These are phyloP conservation scores for human DNA, from an alignment of 2,113 vertebrate species.

Conservation along the genomic window DNA sequence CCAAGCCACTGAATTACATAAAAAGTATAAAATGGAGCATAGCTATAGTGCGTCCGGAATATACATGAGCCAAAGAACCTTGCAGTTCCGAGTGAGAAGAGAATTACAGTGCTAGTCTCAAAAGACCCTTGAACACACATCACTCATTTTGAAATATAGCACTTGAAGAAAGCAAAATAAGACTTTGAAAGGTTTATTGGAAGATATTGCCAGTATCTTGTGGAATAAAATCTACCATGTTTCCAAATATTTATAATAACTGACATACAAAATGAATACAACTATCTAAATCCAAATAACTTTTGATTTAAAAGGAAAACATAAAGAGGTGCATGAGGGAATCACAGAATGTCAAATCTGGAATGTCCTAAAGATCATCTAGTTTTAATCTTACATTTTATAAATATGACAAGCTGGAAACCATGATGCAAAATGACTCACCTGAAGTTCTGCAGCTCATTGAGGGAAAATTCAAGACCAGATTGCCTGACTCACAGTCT, in stretches of 20 bases:
- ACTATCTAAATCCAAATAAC: background rate
- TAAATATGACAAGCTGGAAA: background rate
- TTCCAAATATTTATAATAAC: constrained; percentile 8
- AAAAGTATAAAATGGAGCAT: constrained; percentile 51
- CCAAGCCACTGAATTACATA: constrained; percentile 61
- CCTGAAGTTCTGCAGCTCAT: background rate
- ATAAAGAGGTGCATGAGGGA: background rate
- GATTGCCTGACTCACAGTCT: background rate
- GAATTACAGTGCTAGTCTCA: background rate
- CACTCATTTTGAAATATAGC: background rate
- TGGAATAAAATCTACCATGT: background rate
- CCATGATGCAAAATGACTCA: background rate
- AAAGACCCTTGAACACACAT: constrained; percentile 14
- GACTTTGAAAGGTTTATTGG: background rate
- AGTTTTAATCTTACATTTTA: background rate
- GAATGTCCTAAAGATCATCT: background rate
- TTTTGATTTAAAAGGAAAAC: constrained; percentile 15
- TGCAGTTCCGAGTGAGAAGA: constrained; percentile 59
- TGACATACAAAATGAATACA: background rate
- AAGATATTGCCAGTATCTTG: background rate
- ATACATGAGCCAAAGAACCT: constrained; percentile 49
- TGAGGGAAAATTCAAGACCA: background rate
- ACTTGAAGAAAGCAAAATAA: constrained; percentile 11
- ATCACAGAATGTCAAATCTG: background rate
- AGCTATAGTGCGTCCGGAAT: constrained; percentile 39